Evolutionary conservation across 2,113 vertebrate genomes (phyloP).

Genomic region (Mixornis gularis): DNA sequence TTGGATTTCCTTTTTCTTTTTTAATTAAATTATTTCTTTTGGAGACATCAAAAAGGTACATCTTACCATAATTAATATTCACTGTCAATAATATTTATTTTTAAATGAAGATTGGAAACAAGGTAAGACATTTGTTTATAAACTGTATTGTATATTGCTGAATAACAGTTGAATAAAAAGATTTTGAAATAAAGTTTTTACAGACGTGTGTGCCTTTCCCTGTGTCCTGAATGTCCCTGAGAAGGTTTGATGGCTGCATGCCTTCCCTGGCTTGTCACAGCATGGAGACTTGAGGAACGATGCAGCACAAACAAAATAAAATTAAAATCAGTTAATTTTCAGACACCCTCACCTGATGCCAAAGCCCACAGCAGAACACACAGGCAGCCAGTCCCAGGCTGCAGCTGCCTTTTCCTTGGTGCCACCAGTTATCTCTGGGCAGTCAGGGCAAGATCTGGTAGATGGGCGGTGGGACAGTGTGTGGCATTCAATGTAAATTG

Average conservation of each 20-base stretch:
- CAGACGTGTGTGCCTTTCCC: slow-evolving; percentile 32
- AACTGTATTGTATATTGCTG: slow-evolving; percentile 86
- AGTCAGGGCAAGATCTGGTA: not conserved
- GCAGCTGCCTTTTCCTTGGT: not conserved
- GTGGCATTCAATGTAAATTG: not conserved
- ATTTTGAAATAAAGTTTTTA: slow-evolving; percentile 82
- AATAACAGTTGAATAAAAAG: slow-evolving; percentile 86
- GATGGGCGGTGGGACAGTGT: not conserved
- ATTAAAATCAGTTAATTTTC: not conserved
- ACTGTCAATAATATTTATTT: slow-evolving; percentile 94
- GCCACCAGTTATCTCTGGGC: not conserved
- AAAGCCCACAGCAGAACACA: not conserved
- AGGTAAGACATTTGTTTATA: slow-evolving; percentile 88
- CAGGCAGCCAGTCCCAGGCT: not conserved
- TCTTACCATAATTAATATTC: slow-evolving; percentile 83
- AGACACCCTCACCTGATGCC: not conserved
- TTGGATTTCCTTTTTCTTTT: slow-evolving; percentile 63
- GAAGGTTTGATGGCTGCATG: not conserved
- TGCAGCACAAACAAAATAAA: not conserved
- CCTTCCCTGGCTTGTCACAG: not conserved
- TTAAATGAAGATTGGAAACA: slow-evolving; percentile 89
- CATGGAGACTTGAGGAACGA: not conserved
- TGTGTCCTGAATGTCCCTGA: not conserved
- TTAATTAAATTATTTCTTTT: slow-evolving; percentile 82
- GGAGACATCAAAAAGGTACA: slow-evolving; percentile 76